Base-by-base conservation (phyloP, 2,113 vertebrate species). In the Delphinapterus leucas region DNA sequence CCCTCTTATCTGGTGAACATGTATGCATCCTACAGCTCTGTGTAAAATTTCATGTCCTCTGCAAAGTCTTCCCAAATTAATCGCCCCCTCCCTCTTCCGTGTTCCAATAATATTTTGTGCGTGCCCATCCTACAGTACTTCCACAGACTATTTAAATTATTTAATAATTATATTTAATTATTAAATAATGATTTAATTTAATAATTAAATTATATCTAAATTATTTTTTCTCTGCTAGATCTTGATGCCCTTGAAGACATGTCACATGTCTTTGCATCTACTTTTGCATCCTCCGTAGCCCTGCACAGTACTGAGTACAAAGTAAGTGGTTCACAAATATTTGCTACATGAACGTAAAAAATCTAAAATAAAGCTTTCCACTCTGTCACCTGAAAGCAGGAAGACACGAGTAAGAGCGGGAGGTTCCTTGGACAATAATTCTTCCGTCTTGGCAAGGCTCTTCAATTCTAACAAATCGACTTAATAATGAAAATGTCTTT, bases 401-500 rank as follows among this genome's bases (percentile, higher is more conserved):
- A 89, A 49, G 80, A 58, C 53, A 60, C 3, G 12, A 25, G 53
- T 25, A 36, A 55, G 2, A 28, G 15, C 0, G 0, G 12, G 36
- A 25, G n/a, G 5, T 38, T 81, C 92, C 58, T n/a, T 4, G 36
- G 65, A 90, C 67, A 93, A n/a, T 63, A 94, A 93, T 79, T 92
- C 67, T 92, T 92, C 65, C 33, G 6, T 70, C 96, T 94, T 76
- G 61, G 76, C 93, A 81, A 74, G n/a, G 26, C 65, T 97, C 31
- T 36, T 96, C 36, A 28, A 20, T 91, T 47, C 92, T 90, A 68
- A 94, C 96, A 97, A 98, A 98, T 97, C 96, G 97, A 85, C 97
- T 98, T 98, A 95, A 98, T 98, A 98, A 98, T 63, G 96, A 96
- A 98, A 98, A 98, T 97, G 98, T 93, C 97, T 98, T 98, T 97